Conservation (phyloP, 1,140 invertebrate genomes). For the Akabosia matsudoensis region DNA sequence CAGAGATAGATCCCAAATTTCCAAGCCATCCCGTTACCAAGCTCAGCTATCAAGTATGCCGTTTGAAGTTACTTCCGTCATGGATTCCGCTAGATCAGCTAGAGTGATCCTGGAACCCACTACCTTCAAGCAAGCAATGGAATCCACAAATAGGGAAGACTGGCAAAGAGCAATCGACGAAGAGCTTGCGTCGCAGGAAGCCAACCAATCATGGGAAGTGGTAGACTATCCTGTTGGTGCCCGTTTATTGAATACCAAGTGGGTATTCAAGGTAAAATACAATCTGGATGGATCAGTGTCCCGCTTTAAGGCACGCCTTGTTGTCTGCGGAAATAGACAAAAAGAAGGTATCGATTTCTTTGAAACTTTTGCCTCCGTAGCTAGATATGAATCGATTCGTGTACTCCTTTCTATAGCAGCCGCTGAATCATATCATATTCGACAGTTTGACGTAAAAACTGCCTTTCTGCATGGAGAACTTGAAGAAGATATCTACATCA, state of each 20-base stretch:
- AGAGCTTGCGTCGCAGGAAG: background rate
- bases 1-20: too few species aligned
- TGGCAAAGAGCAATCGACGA: too few species aligned
- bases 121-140: too few species aligned
- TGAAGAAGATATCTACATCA: constrained; percentile 52
- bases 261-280: constrained; percentile 40
- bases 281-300: background rate
- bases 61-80: too few species aligned
- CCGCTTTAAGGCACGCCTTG: constrained; percentile 49
- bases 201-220: constrained; percentile 37
- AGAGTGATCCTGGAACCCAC: too few species aligned
- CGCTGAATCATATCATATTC: constrained; percentile 45
- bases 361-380: constrained; percentile 51
- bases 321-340: constrained; percentile 52
- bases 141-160: too few species aligned
- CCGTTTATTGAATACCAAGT: constrained; percentile 17
- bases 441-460: constrained; percentile 52
- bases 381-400: constrained; percentile 47
- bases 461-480: constrained; percentile 52
- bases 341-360: constrained; percentile 50
- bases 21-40: too few species aligned
- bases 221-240: too few species aligned
- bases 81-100: too few species aligned
- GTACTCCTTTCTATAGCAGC: constrained; percentile 48
- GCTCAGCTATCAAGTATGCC: too few species aligned